Conservation (phyloP, 1,140 invertebrate genomes). For the Goniozus legneri region DNA sequence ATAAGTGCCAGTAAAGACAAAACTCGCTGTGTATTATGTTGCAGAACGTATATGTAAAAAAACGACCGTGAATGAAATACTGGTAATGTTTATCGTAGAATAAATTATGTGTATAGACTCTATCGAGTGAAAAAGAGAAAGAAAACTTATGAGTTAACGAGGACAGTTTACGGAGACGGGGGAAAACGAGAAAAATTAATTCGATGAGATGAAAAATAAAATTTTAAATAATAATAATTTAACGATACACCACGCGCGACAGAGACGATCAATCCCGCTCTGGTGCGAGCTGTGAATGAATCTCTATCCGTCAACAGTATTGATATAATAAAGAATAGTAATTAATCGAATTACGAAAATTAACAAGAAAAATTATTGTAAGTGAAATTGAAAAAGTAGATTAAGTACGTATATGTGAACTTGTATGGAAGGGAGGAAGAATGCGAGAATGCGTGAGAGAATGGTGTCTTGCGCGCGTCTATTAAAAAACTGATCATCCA, state of each 20-base stretch:
- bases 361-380: constrained; percentile 43
- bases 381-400: constrained; percentile 44
- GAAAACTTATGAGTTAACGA: too few species aligned
- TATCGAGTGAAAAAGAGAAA: neutral
- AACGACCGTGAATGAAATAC: too few species aligned
- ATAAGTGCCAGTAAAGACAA: too few species aligned
- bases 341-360: constrained; percentile 53
- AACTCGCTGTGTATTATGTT: too few species aligned
- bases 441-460: constrained; percentile 8
- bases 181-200: constrained; percentile 7
- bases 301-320: constrained; percentile 58
- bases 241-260: constrained; percentile 36
- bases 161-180: constrained; percentile 12
- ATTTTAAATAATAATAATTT: constrained; percentile 15
- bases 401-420: constrained; percentile 51
- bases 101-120: too few species aligned
- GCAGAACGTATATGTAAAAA: too few species aligned
- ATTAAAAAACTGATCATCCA: too few species aligned
- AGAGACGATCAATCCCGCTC: constrained; percentile 42
- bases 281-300: constrained; percentile 52
- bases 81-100: too few species aligned
- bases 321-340: constrained; percentile 57
- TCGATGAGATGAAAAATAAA: constrained; percentile 6
- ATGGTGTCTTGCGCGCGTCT: too few species aligned
- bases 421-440: constrained; percentile 30